phyloP scores from a whole-genome alignment of 2,888 invertebrate species.

The Xylota sylvarum region DNA sequence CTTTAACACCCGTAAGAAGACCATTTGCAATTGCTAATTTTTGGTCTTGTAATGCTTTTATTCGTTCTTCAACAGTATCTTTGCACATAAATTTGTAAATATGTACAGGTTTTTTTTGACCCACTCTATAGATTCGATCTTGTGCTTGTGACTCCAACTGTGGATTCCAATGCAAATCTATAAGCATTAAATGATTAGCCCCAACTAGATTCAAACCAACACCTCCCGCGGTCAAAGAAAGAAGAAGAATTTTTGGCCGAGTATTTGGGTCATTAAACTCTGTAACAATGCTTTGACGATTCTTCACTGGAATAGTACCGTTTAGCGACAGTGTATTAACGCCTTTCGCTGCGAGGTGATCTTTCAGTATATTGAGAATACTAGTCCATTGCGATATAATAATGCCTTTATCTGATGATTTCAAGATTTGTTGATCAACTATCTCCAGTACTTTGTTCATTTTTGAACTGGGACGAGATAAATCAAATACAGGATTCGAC shows the following conservation, averaged over 20 bases:
- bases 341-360: constrained; percentile 86
- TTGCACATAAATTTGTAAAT: constrained; percentile 94
- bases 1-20: constrained; percentile 90
- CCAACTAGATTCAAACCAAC: constrained; percentile 97
- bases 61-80: constrained; percentile 95
- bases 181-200: constrained; percentile 94
- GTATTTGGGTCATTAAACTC: constrained; percentile 88
- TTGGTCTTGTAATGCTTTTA: constrained; percentile 91
- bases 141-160: constrained; percentile 97
- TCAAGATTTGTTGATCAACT: constrained; percentile 86
- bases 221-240: constrained; percentile 97
- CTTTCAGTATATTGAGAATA: constrained; percentile 90
- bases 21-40: constrained; percentile 92
- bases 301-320: constrained; percentile 90
- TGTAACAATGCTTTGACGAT: constrained; percentile 89
- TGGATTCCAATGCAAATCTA: constrained; percentile 99
- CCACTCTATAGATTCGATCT: constrained; percentile 96
- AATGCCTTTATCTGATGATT: constrained; percentile 89
- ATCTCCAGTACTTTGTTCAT: constrained; percentile 87
- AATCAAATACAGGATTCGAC: constrained; percentile 90
- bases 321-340: constrained; percentile 89
- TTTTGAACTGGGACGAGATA: constrained; percentile 87
- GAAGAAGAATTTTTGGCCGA: constrained; percentile 89
- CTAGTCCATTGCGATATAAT: constrained; percentile 98
- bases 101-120: constrained; percentile 92